Conservation (phyloP, 2,888 invertebrate genomes). For the Cinara cedri region DNA sequence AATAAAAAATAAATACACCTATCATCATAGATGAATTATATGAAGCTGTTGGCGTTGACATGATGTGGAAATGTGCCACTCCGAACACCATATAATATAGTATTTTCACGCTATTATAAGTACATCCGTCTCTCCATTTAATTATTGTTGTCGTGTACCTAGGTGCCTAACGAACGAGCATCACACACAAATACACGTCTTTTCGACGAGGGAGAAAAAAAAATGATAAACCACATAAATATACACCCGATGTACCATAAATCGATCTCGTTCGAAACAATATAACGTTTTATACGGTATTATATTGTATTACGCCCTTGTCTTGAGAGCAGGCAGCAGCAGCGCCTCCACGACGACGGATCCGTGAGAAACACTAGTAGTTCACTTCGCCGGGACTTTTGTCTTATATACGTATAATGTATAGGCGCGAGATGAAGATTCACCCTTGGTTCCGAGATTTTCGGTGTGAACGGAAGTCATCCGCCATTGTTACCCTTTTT, state of each 20-base stretch:
- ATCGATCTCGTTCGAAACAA: slow-evolving; percentile 47
- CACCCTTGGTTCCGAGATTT: slow-evolving; percentile 48
- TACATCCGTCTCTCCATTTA: slow-evolving; percentile 13
- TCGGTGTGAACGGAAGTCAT: slow-evolving; percentile 56
- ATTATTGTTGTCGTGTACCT: background rate
- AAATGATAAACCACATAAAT: slow-evolving; percentile 1
- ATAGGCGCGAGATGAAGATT: slow-evolving; percentile 31
- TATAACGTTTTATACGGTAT: slow-evolving; percentile 13
- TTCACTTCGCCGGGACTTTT: slow-evolving; percentile 42
- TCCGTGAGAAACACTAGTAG: slow-evolving; percentile 53
- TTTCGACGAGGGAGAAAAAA: background rate
- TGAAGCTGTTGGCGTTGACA: slow-evolving; percentile 40
- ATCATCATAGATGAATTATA: background rate
- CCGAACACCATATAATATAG: background rate
- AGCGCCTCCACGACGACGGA: background rate
- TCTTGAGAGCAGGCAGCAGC: background rate
- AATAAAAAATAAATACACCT: background rate
- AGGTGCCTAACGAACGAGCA: slow-evolving; percentile 34
- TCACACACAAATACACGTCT: no score
- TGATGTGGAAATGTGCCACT: slow-evolving; percentile 44
- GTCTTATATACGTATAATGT: slow-evolving; percentile 1
- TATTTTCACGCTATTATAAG: background rate
- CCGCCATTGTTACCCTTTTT: slow-evolving; percentile 50
- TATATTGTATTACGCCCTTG: background rate
- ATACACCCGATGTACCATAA: slow-evolving; percentile 21